Evolutionary conservation across 2,888 invertebrate genomes (phyloP).

Genomic region (Eupithecia dodoneata): DNA sequence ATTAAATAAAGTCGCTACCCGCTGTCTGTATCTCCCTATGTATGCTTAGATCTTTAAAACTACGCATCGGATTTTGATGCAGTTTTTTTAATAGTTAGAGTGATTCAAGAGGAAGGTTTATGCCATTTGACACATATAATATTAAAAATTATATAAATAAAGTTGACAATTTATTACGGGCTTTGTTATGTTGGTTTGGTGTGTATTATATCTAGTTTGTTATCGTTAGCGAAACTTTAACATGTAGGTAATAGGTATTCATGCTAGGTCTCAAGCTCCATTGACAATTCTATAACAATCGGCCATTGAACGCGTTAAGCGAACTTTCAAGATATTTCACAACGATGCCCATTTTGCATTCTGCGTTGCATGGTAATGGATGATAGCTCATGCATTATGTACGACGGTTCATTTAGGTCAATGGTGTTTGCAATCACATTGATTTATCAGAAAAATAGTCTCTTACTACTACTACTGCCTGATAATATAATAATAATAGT

Average conservation of each 20-base stretch:
- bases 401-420: conserved; percentile 27
- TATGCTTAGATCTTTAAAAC: too few species aligned
- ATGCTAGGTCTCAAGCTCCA: neutral
- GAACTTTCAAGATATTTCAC: conserved; percentile 23
- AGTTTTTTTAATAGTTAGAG: too few species aligned
- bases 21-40: too few species aligned
- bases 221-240: neutral
- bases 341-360: conserved; percentile 24
- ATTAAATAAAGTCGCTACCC: too few species aligned
- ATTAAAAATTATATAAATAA: too few species aligned
- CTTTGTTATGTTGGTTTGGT: too few species aligned
- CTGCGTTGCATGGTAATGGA: conserved; percentile 2
- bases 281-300: neutral
- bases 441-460: neutral
- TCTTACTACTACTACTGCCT: too few species aligned
- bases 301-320: conserved; percentile 9
- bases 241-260: neutral
- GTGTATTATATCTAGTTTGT: neutral
- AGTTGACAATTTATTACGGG: too few species aligned
- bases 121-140: too few species aligned
- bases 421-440: conserved; percentile 18
- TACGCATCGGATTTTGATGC: too few species aligned
- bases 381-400: conserved; percentile 25
- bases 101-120: too few species aligned
- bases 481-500: too few species aligned